Evolutionary conservation across 1,140 invertebrate genomes (phyloP), one percentile per base, ranked within the genome.

Genomic region (Drosophila micromelanica): DNA sequence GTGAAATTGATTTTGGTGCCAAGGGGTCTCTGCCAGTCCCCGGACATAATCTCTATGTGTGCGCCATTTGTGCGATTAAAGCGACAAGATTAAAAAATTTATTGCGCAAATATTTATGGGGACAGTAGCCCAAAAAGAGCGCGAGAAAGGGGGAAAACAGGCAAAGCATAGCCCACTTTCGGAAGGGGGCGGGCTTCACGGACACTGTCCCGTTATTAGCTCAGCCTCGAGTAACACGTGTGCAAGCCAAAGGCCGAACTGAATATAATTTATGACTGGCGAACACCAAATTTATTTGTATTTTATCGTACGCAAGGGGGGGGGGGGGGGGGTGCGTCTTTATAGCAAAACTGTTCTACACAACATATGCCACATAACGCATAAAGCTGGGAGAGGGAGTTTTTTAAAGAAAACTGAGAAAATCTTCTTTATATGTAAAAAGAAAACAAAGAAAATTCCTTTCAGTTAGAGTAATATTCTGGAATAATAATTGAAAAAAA

Each of bases 61-160:
- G 86, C 79, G 82, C 84, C 90, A 91, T 91, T 91, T 91, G 91
- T 87, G 78, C 87, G 91, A 92, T 92, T 90, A 91, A 90, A 87
- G 78, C 80, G 81, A 89, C 91, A 87, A 92, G 91, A 92, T 92
- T 92, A 92, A 92, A 92, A 92, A 92, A 92, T 92, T 92, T 92
- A 92, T 92, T 92, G 89, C 91, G 61, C 81, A 92, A 92, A 92
- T 92, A 92, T 92, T 91, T 92, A 92, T 92, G 84, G 82, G 68
- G 65, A 80, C 81, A 80, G 81, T 75, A 79, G 51, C 42, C 75
- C 57, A 45, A 74, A 57, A 65, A 37, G 35, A 23, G 17, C 35
- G 35, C 55, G 17, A 5, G 60, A 43, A 32, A n/a, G 13, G 30
- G 37, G 17, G 30, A 40, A 45, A 60, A 32, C 27, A 70, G 45